Base-by-base conservation (phyloP, 2,888 invertebrate species). In the Luffia ferchaultella region DNA sequence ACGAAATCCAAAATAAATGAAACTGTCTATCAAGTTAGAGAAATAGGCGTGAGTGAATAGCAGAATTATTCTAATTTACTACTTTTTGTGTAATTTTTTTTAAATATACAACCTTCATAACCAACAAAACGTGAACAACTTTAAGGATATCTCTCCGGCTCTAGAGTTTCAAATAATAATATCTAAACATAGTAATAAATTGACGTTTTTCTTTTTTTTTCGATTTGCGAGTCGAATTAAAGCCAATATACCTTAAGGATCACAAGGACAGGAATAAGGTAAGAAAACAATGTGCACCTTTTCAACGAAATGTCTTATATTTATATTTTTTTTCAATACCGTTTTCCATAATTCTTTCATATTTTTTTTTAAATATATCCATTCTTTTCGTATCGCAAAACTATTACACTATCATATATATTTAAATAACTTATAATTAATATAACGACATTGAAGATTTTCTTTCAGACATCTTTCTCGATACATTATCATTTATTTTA, bases 271-370 rank as follows among this genome's bases (percentile, higher is more conserved):
- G 59, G 65, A 56, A 45, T 45, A 59, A 62, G 60, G 59, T 55
- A 66, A 73, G 71, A 77, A 76, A 75, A 70, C 67, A 71, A 68
- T 65, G 68, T 76, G 74, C 77, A 79, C 72, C 74, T 67, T 71
- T 70, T 70, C 70, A 68, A 62, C 61, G 65, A 65, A 69, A 7
- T 69, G 40, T 30, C 12, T 63, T 66, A 63, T 55, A 50, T 64
- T 66, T 58, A 58, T 30, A 30, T 12, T 30, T 64, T 67, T 52
- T 30, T 30, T 30, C 30, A 12, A 30, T 30, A 30, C 30, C 30
- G 12, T 30, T 12, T 30, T 30, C 12, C n/a, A n/a, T n/a, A n/a
- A n/a, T 62, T 65, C 62, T 62, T 59, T 59, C 56, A 61, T 57
- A 65, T 62, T 63, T 63, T 64, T 64, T 62, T 57, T 71, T 61